Evolutionary conservation across 2,888 invertebrate genomes (phyloP).

Genomic region (Taenaris catops): DNA sequence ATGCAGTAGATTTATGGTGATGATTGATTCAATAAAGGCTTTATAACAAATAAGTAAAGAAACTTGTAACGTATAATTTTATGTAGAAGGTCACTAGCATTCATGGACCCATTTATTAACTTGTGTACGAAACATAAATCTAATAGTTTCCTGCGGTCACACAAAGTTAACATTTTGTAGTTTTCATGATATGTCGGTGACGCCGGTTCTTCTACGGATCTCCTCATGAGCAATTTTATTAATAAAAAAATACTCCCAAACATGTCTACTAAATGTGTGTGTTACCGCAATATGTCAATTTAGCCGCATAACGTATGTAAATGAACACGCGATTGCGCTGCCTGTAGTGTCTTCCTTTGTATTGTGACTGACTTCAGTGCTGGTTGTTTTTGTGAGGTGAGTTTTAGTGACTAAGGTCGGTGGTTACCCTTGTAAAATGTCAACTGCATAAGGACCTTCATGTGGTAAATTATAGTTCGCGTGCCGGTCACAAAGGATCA

Average conservation of each 20-base stretch:
- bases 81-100: too few species aligned
- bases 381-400: constrained; percentile 68
- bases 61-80: too few species aligned
- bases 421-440: constrained; percentile 55
- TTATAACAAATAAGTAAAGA: too few species aligned
- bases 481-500: constrained; percentile 44
- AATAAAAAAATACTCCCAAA: constrained; percentile 54
- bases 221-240: constrained; percentile 49
- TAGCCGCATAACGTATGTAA: constrained; percentile 36
- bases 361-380: constrained; percentile 44
- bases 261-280: constrained; percentile 38
- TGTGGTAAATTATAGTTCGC: constrained; percentile 46
- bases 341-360: constrained; percentile 63
- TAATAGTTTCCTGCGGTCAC: too few species aligned
- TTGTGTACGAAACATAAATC: too few species aligned
- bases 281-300: constrained; percentile 57
- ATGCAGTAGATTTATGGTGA: too few species aligned
- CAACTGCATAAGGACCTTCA: constrained; percentile 28
- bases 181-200: too few species aligned
- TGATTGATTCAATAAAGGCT: too few species aligned
- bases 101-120: too few species aligned
- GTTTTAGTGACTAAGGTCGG: constrained; percentile 54
- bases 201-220: too few species aligned
- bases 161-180: too few species aligned
- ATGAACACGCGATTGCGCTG: constrained; percentile 37